Evolutionary conservation across 2,888 invertebrate genomes (phyloP).

Genomic region (Galerucella nymphaeae): DNA sequence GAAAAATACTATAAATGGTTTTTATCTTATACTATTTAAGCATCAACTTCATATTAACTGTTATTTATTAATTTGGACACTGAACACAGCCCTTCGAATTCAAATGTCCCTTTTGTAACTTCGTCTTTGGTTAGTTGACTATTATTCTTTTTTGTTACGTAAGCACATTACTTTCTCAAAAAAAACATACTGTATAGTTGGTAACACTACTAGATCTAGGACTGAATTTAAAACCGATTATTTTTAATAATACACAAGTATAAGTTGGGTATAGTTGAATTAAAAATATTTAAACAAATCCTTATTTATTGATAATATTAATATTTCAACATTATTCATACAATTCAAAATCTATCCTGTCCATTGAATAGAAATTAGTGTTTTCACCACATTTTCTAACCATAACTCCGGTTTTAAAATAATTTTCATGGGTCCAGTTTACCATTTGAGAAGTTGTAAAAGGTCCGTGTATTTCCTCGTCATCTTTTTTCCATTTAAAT

Average conservation of each 20-base stretch:
- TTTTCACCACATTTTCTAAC: conserved; percentile 83
- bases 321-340: conserved; percentile 72
- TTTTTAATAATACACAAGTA: background rate
- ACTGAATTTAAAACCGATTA: no score
- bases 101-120: no score
- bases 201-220: no score
- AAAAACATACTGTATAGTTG: no score
- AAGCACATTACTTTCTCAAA: no score
- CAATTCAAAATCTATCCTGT: conserved; percentile 92
- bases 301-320: background rate
- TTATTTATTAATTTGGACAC: no score
- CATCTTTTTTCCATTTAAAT: conserved; percentile 85
- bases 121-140: no score
- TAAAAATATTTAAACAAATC: background rate
- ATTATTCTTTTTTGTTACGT: no score
- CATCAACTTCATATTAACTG: no score
- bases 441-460: conserved; percentile 88
- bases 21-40: no score
- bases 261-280: background rate
- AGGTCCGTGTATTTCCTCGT: conserved; percentile 84
- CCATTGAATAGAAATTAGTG: conserved; percentile 84
- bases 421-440: conserved; percentile 86
- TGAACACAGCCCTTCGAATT: no score
- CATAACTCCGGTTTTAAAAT: conserved; percentile 87
- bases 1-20: no score